Evolutionary conservation across 2,888 invertebrate species (phyloP).

Genomic region (Oscheius onirici): DNA sequence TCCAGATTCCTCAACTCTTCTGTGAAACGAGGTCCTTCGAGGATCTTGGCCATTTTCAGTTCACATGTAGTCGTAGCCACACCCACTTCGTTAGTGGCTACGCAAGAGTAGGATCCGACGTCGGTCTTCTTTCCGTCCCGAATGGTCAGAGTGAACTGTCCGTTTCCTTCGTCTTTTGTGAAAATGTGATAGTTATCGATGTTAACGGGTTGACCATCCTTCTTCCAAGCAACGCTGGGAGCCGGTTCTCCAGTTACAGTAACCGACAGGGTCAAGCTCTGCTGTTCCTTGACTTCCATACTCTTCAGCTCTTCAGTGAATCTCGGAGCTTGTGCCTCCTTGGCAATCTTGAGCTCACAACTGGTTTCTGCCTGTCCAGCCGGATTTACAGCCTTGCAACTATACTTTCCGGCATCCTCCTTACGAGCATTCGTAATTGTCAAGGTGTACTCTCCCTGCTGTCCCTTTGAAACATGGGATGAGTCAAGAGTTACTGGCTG

Average conservation of each 20-base stretch:
- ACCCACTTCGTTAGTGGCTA: constrained; percentile 80
- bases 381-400: constrained; percentile 49
- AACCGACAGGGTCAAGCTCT: constrained; percentile 74
- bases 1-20: constrained; percentile 41
- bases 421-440: constrained; percentile 45
- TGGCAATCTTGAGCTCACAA: constrained; percentile 45
- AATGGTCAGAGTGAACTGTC: constrained; percentile 71
- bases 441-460: constrained; percentile 76
- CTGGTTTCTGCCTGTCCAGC: constrained; percentile 51
- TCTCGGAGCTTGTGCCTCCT: constrained; percentile 36
- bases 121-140: constrained; percentile 45
- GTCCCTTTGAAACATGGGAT: constrained; percentile 46
- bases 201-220: constrained; percentile 77
- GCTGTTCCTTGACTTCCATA: constrained; percentile 41
- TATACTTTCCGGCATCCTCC: constrained; percentile 54
- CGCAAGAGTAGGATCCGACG: constrained; percentile 52
- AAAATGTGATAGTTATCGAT: constrained; percentile 74
- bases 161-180: constrained; percentile 75
- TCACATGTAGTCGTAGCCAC: constrained; percentile 78
- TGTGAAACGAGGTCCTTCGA: constrained; percentile 47
- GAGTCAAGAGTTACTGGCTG: constrained; percentile 56
- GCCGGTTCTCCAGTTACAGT: constrained; percentile 86
- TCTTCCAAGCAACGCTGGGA: constrained; percentile 90
- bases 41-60: constrained; percentile 58
- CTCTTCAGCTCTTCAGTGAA: constrained; percentile 46